These are phyloP conservation scores for Petrosia ficiformis DNA, from an alignment of 37 sponge, comb jelly and placozoan species.

Conservation along the genomic window DNA sequence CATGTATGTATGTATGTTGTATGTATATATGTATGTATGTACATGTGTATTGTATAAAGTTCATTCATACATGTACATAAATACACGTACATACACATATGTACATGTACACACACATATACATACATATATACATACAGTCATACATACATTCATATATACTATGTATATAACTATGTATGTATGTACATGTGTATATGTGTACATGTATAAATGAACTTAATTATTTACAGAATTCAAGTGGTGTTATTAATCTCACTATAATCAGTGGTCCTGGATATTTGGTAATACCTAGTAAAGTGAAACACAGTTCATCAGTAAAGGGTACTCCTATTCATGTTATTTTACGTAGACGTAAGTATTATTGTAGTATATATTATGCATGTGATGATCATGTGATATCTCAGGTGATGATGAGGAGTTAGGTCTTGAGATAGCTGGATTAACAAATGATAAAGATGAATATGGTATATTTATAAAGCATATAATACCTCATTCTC, in stretches of 20 bases:
- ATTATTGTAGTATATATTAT: not conserved
- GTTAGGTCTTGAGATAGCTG: constrained; percentile 59
- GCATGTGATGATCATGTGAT: not conserved
- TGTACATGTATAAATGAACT: no score
- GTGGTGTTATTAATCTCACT: constrained; percentile 18
- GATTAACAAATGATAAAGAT: constrained; percentile 11
- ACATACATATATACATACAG: no score
- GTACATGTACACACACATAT: no score
- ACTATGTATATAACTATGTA: no score
- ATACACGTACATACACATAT: no score
- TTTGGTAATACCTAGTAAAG: constrained; percentile 3
- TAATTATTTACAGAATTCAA: not conserved
- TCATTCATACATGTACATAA: no score
- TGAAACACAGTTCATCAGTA: constrained; percentile 18
- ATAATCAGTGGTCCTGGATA: constrained; percentile 23
- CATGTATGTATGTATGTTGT: no score
- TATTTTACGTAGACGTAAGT: constrained; percentile 18
- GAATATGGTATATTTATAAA: constrained; percentile 45
- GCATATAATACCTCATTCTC: constrained; percentile 33
- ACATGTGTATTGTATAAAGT: no score
- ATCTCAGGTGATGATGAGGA: constrained; percentile 11
- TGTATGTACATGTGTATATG: no score
- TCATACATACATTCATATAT: no score
- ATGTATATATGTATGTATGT: no score
- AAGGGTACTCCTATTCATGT: constrained; percentile 35